Conservation (phyloP, 1,140 invertebrate genomes). For the Littorina saxatilis region DNA sequence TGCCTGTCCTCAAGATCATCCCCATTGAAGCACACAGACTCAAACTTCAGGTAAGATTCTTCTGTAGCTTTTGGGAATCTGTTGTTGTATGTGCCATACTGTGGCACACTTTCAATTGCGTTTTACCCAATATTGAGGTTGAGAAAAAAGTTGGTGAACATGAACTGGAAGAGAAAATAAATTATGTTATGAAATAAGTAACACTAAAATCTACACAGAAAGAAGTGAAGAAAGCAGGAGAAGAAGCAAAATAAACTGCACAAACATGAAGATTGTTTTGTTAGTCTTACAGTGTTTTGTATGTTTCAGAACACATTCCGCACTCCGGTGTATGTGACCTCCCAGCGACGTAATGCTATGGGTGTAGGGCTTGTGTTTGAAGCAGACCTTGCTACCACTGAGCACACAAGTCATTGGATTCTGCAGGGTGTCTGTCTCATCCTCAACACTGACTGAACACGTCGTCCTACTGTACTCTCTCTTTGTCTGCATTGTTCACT, state of each 20-base stretch:
- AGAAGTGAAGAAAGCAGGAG: neutral
- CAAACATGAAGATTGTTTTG: neutral
- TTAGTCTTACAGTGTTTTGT: too few species aligned
- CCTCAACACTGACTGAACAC: conserved; percentile 84
- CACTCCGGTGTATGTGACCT: conserved; percentile 92
- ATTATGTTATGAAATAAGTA: too few species aligned
- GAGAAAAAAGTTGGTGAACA: too few species aligned
- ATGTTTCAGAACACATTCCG: conserved; percentile 85
- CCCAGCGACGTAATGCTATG: conserved; percentile 88
- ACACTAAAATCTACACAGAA: too few species aligned
- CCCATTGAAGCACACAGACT: conserved; percentile 90
- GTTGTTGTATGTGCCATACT: too few species aligned
- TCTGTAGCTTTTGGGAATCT: too few species aligned
- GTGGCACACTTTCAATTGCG: too few species aligned
- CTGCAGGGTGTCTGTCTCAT: conserved; percentile 91
- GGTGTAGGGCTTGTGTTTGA: conserved; percentile 93
- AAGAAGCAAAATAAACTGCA: neutral
- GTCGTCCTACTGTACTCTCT: neutral
- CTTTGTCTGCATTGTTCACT: neutral
- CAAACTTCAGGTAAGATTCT: conserved; percentile 90
- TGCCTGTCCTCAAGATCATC: conserved; percentile 89
- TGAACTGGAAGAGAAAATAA: too few species aligned
- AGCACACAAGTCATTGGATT: conserved; percentile 91
- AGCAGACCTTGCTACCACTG: conserved; percentile 86
- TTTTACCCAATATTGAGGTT: too few species aligned